A percentile compares a stretch with the other conserved stretches of the same genome.
phyloP scores from a whole-genome alignment of 23 tunicate genomes.

The Halocynthia roretzi region DNA sequence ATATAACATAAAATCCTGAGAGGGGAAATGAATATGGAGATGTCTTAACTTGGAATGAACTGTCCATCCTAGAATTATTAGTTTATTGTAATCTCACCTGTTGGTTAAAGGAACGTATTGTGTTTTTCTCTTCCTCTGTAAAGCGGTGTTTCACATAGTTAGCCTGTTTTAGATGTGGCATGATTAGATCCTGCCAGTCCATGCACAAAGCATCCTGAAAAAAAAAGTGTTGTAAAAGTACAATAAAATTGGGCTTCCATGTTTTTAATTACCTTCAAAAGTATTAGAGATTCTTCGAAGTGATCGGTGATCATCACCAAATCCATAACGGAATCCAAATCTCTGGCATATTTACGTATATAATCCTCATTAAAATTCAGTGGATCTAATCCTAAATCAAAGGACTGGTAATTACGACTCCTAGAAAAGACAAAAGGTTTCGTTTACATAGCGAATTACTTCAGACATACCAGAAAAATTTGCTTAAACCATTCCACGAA shows the following conservation, averaged over 20 bases:
- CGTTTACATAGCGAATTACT: no score
- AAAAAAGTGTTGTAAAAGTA: neutral
- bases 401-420: conserved; percentile 1
- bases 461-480: no score
- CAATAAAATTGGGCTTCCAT: neutral
- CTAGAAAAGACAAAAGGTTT: neutral
- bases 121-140: neutral
- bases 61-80: neutral
- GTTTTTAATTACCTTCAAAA: conserved; percentile 12
- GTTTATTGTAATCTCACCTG: neutral
- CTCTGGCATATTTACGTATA: neutral
- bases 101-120: neutral
- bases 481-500: no score
- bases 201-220: conserved; percentile 10
- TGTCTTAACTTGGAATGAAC: neutral
- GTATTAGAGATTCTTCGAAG: conserved; percentile 12
- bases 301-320: conserved; percentile 15
- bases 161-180: neutral
- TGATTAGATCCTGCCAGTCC: conserved; percentile 12
- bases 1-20: conserved; percentile 8
- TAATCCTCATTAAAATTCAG: neutral
- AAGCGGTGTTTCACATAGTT: neutral
- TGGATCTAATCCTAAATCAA: conserved; percentile 17
- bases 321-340: conserved; percentile 3
- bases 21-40: no score